Base-by-base conservation (phyloP, 2,797 vertebrate genomes). In the Antrozous pallidus region DNA sequence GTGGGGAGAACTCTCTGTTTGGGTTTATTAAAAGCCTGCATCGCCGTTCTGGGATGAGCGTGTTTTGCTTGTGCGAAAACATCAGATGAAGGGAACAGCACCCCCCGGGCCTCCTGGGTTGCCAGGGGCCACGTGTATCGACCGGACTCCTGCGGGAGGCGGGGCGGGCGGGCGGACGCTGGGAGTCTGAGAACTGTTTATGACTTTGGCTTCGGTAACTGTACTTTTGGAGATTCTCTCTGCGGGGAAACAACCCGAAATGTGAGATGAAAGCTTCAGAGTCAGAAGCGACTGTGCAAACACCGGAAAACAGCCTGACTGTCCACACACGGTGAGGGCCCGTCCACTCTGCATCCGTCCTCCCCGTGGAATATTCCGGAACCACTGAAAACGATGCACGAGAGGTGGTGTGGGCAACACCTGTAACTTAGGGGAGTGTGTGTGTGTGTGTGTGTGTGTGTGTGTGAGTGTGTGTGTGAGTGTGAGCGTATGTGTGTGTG, bases 1-100 rank as follows among this genome's bases (percentile, higher is more conserved):
- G 42, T 61, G 56, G 40, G 85, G 77, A 88, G 77, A 88, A 95
- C 77, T 54, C 74, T 95, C 81, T 70, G 38, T 77, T 93, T 42
- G 8, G 88, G 42, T 87, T 94, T 93, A 92, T 97, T 94, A 94
- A 88, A 90, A 95, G 45, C 90, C 0, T 17, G n/a, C 26, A 8
- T 69, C 1, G 33, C 33, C 54, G 5, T 58, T 88, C 31, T 28
- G 5, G 22, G 87, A 65, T 0, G 18, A 82, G 42, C 5, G 0
- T 56, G 81, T 79, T 63, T 85, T 88, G 67, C 47, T 91, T 45
- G 70, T 40, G 74, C 54, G 77, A 45, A 70, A 73, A 77, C 88
- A 94, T 51, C 56, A 84, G 84, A 79, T 73, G 79, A 54, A 85
- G 61, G 65, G 56, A 24, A 84, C 85, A 92, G 83, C 14, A 47